A percentile compares a stretch with the other conserved stretches of the same genome.
phyloP scores from a whole-genome alignment of 1,140 invertebrate species.

The Trachymyrmex septentrionalis region DNA sequence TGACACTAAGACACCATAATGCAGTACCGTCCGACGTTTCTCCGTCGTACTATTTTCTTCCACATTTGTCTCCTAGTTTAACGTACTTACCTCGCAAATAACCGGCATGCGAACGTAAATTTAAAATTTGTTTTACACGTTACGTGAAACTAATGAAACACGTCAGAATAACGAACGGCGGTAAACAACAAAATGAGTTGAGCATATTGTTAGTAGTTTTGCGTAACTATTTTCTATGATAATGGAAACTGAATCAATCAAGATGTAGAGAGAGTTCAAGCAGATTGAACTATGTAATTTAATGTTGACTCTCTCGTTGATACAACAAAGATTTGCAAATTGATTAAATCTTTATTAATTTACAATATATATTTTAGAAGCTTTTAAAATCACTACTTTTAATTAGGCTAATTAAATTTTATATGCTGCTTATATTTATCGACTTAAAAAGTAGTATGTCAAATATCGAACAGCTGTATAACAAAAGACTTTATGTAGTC shows the following conservation, averaged over 20 bases:
- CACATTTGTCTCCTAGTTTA: constrained; percentile 2
- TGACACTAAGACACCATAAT: constrained; percentile 41
- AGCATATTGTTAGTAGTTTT: not conserved
- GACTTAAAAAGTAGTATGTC: not conserved
- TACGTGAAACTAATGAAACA: constrained; percentile 38
- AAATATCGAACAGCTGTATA: not conserved
- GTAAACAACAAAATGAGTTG: constrained; percentile 39
- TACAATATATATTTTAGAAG: not conserved
- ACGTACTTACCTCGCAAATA: not conserved
- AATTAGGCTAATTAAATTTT: not conserved
- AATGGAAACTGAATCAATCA: constrained; percentile 24
- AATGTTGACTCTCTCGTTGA: not conserved
- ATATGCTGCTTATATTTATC: not conserved
- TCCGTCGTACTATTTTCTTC: not conserved
- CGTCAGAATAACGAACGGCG: constrained; percentile 5
- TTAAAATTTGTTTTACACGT: constrained; percentile 21
- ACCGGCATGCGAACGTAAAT: constrained; percentile 18
- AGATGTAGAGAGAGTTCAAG: not conserved
- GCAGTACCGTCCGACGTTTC: not conserved
- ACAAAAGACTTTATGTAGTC: not conserved
- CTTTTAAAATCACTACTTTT: not conserved
- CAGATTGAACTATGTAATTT: not conserved
- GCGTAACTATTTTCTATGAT: constrained; percentile 37
- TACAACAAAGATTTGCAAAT: not conserved
- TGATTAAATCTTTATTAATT: not conserved